Evolutionary conservation across 2,797 vertebrate genomes (phyloP).

Genomic region (Pseudochaenichthys georgianus): DNA sequence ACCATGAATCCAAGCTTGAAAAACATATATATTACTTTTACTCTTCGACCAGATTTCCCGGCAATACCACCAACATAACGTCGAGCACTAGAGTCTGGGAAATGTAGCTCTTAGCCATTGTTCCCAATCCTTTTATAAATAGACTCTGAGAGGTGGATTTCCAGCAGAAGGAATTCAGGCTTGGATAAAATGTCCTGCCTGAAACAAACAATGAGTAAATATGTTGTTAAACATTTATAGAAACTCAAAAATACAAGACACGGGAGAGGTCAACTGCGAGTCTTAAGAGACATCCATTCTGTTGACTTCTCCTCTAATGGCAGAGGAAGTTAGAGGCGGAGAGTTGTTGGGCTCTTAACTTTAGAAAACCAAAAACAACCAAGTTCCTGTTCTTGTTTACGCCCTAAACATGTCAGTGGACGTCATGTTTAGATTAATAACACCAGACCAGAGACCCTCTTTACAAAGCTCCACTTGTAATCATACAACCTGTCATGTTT

Average conservation of each 20-base stretch:
- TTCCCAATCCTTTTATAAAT: not conserved
- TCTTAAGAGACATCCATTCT: conserved; percentile 12
- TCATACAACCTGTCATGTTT: not conserved
- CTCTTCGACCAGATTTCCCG: too few relatives aligned
- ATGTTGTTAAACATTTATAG: conserved; percentile 42
- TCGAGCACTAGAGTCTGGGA: not conserved
- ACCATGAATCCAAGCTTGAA: too few relatives aligned
- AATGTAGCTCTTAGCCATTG: not conserved
- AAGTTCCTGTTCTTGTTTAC: not conserved
- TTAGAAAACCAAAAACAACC: not conserved
- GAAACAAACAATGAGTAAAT: conserved; percentile 40
- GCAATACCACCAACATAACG: too few relatives aligned
- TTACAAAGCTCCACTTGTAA: not conserved
- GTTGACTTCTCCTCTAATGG: not conserved
- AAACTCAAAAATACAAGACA: conserved; percentile 28
- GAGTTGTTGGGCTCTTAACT: not conserved
- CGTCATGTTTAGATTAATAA: not conserved
- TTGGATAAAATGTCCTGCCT: conserved; percentile 25
- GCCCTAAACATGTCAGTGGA: not conserved
- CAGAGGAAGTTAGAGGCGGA: not conserved
- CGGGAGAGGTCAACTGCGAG: conserved; percentile 25
- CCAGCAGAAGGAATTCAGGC: conserved; percentile 31
- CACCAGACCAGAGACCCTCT: not conserved
- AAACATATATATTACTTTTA: too few relatives aligned
- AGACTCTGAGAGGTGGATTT: not conserved